Percentiles rank a stretch among this genome's conserved stretches.
These are phyloP conservation scores for Dicrurus megarhynchus DNA, from an alignment of 2,113 vertebrate genomes.

Conservation along the genomic window DNA sequence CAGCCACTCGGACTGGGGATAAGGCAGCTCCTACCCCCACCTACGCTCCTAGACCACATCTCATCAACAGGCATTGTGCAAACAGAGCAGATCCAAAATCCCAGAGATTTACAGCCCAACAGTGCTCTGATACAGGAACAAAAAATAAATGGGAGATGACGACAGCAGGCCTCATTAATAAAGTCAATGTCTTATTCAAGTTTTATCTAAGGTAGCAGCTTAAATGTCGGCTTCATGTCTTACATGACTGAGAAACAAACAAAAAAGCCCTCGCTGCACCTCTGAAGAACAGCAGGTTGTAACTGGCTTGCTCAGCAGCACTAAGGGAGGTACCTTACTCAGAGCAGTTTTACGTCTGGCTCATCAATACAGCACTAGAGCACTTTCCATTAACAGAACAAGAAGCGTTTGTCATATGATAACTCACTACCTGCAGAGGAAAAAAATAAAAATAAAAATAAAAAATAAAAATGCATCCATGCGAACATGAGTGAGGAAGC, in stretches of 20 bases:
- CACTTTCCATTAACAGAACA: too few relatives aligned
- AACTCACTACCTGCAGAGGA: neutral
- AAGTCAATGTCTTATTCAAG: neutral
- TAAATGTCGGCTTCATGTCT: neutral
- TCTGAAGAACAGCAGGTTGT: neutral
- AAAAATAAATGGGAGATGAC: neutral
- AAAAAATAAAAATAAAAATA: neutral
- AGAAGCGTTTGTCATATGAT: neutral
- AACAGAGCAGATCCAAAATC: neutral
- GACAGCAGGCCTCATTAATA: neutral
- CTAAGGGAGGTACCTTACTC: neutral
- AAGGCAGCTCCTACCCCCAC: neutral
- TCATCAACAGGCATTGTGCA: neutral
- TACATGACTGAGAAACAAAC: neutral
- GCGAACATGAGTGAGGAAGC: neutral
- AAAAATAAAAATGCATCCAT: neutral
- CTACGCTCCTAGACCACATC: rapidly evolving
- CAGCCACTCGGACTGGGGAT: rapidly evolving
- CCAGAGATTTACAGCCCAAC: neutral
- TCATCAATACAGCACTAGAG: too few relatives aligned
- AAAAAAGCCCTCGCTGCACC: neutral
- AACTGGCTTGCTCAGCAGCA: neutral
- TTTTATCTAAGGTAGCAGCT: neutral
- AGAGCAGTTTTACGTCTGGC: too few relatives aligned
- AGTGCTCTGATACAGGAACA: too few relatives aligned